Evolutionary conservation across 2,797 vertebrate species (phyloP), one percentile per base, ranked within the genome.

Genomic region (Bufotes viridis): DNA sequence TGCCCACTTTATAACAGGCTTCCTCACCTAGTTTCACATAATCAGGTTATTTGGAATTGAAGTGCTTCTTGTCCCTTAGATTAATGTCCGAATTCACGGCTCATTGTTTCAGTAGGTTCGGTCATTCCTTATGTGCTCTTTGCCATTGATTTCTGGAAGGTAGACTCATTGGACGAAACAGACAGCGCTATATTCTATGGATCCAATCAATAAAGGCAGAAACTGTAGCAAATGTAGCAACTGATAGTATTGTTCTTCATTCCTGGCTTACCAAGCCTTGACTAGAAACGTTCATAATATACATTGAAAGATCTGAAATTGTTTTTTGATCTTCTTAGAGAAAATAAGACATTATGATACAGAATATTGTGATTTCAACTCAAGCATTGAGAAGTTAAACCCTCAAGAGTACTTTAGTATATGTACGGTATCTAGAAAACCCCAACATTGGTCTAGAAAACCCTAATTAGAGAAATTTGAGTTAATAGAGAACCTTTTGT

Each of bases 21-120:
- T 76, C 60, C 84, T 78, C 51, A 63, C 84, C 55, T 49, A 75
- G 20, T 60, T 58, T 51, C n/a, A 78, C 17, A 22, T 85, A 78
- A 85, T 78, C 84, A 67, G 58, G 60, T 78, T 85, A 85, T 78
- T 85, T 85, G 84, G 42, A 85, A 85, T 65, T 65, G 42, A 85
- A 78, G 58, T 34, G 20, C 63, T 74, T 18, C 67, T 60, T 72
- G 65, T 81, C 85, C 51, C 78, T 81, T 74, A 81, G 78, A 70
- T 80, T 87, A 72, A 87, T 81, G 78, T 80, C 63, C 65, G 17
- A 60, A 70, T 49, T 70, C 67, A 81, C 65, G 55, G 76, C 60
- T 86, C 85, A 72, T 69, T 87, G 85, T 87, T 72, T 80, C 53
- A 24, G 53, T 17, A 20, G 67, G 55, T n/a, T 72, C 24, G 22